Evolutionary conservation across 2,888 invertebrate genomes (phyloP).

Genomic region (Orthosia gothica): DNA sequence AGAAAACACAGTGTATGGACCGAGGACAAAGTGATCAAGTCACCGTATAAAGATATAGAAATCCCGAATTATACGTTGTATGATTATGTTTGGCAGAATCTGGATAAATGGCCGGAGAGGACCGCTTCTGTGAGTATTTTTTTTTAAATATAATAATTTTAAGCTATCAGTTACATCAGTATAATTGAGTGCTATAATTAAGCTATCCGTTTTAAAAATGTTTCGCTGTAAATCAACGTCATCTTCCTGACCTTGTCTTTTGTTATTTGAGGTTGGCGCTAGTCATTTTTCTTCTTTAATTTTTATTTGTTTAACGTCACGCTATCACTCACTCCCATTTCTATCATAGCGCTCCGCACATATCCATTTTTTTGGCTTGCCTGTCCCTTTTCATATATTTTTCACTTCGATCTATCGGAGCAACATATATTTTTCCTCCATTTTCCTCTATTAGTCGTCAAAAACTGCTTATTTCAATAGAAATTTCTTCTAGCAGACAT

Average conservation of each 20-base stretch:
- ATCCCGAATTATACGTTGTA: constrained; percentile 91
- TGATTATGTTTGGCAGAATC: constrained; percentile 92
- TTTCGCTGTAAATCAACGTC: not conserved
- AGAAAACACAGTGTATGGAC: constrained; percentile 83
- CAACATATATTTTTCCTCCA: too few relatives aligned
- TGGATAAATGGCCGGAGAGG: constrained; percentile 93
- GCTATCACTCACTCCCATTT: not conserved
- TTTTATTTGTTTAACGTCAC: too few relatives aligned
- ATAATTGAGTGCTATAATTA: not conserved
- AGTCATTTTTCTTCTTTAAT: not conserved
- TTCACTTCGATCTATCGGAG: not conserved
- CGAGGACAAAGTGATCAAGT: constrained; percentile 84
- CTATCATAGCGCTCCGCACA: not conserved
- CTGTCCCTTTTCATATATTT: not conserved
- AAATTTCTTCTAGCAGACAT: too few relatives aligned
- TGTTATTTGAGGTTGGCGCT: not conserved
- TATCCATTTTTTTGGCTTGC: not conserved
- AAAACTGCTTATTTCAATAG: too few relatives aligned
- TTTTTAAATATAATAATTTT: not conserved
- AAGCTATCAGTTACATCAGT: not conserved
- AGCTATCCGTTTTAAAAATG: not conserved
- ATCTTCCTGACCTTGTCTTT: too few relatives aligned
- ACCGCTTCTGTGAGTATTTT: constrained; percentile 92
- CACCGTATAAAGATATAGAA: constrained; percentile 88
- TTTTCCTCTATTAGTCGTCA: too few relatives aligned